Base-by-base conservation (phyloP, 2,888 invertebrate species). In the Campopleginae sp. region DNA sequence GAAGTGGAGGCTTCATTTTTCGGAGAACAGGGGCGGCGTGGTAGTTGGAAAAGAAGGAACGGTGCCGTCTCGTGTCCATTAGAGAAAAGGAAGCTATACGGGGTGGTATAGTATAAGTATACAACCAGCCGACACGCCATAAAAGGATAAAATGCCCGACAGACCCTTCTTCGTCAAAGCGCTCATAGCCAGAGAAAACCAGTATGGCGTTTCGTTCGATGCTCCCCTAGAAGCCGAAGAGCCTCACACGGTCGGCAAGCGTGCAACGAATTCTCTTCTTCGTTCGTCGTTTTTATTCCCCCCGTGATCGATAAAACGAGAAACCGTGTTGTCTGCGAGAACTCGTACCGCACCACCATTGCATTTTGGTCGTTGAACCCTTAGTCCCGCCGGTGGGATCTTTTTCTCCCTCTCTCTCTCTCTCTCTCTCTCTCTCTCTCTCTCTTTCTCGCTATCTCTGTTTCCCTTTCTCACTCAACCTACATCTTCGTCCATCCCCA, bases 281-380 rank as follows among this genome's bases (percentile, higher is more conserved):
- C 68, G 80, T 84, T 75, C 27, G 80, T 51, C 71, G 33, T 71
- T 61, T 75, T 44, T 65, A 12, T 38, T 17, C 38, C 66, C 42
- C 54, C 54, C 23, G 66, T 78, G 78, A 86, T 87, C 87, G 83
- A 87, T 87, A 86, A 87, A 86, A 85, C 85, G 85, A 85, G 82
- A 85, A 85, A 80, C 54, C 44, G 74, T 74, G 72, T 42, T 38
- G 78, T 61, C 42, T 78, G 68, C 44, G 66, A 51, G 65, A 27
- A 74, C 54, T 66, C 76, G 70, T 46, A 42, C 12, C 61, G 33
- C 84, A 80, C 76, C 89, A 79, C 85, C 83, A 88, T 87, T 88
- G 87, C 88, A 89, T 91, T 91, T 91, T 91, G 91, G 90, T 91
- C 91, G 88, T 90, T 91, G 91, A 91, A 90, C 91, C 86, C 74